These are phyloP conservation scores for Australoheros facetus DNA, from an alignment of 2,797 vertebrate species.

Conservation along the genomic window DNA sequence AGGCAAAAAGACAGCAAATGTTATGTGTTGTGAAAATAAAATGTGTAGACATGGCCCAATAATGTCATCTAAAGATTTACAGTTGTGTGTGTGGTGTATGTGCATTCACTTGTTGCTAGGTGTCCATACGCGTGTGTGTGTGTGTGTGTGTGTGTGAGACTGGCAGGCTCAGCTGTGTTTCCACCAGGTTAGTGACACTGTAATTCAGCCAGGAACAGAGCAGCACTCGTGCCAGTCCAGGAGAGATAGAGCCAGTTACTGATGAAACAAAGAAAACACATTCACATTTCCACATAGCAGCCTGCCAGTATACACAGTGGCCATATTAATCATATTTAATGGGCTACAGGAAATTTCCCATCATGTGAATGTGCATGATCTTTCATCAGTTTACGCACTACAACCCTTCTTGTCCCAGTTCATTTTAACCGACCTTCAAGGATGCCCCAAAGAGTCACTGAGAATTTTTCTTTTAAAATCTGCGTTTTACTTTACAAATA, in stretches of 20 bases:
- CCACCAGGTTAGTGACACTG: conserved; percentile 52
- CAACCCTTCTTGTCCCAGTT: not conserved
- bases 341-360: conserved; percentile 16
- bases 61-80: too few relatives aligned
- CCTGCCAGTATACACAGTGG: conserved; percentile 26
- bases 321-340: conserved; percentile 29
- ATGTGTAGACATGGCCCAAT: too few relatives aligned
- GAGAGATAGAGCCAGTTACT: conserved; percentile 37
- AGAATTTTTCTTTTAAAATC: not conserved
- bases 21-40: too few relatives aligned
- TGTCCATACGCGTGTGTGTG: not conserved
- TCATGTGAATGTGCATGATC: not conserved
- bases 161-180: conserved; percentile 46
- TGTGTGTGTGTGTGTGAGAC: conserved; percentile 2
- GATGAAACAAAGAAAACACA: conserved; percentile 45
- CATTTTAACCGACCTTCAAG: not conserved
- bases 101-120: too few relatives aligned
- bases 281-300: conserved; percentile 24
- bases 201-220: conserved; percentile 45
- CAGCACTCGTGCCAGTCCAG: conserved; percentile 10
- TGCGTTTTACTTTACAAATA: not conserved
- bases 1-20: too few relatives aligned
- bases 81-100: too few relatives aligned
- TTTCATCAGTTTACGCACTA: conserved; percentile 5
- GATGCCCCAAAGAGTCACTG: not conserved